Percentiles rank a stretch among this genome's conserved stretches.
Conservation (phyloP, 2,888 invertebrate genomes). For the Macaria notata region DNA sequence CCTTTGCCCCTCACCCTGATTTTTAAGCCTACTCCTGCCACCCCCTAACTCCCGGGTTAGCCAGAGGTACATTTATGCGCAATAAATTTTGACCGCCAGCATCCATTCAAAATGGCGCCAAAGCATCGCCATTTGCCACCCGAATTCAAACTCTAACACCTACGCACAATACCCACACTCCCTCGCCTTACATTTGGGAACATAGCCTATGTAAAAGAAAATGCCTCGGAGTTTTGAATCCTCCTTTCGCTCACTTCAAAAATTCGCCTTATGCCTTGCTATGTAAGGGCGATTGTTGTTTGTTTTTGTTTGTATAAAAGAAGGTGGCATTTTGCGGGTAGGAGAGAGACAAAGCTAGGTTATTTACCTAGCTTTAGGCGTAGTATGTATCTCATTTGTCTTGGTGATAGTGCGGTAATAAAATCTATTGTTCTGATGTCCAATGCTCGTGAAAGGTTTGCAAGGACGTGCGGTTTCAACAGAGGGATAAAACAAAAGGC, state of each 20-base stretch:
- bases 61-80: constrained; percentile 82
- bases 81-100: constrained; percentile 80
- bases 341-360: constrained; percentile 61
- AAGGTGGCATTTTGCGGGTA: constrained; percentile 69
- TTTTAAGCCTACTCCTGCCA: constrained; percentile 79
- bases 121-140: constrained; percentile 36
- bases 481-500: constrained; percentile 31
- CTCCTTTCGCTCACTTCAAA: constrained; percentile 56
- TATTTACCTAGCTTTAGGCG: constrained; percentile 70
- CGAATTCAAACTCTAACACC: constrained; percentile 45
- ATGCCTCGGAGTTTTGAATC: constrained; percentile 66
- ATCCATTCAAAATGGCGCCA: constrained; percentile 66
- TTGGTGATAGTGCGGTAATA: constrained; percentile 69
- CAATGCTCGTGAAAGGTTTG: constrained; percentile 28
- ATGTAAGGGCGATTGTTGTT: constrained; percentile 51
- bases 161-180: constrained; percentile 33
- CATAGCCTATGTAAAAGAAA: constrained; percentile 72
- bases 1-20: constrained; percentile 74
- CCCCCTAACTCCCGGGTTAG: constrained; percentile 80
- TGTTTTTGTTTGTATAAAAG: constrained; percentile 55
- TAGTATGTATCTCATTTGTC: constrained; percentile 78
- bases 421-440: constrained; percentile 60
- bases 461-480: constrained; percentile 31
- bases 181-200: constrained; percentile 33
- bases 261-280: constrained; percentile 53